These are phyloP conservation scores for Alosa sapidissima DNA, from an alignment of 2,797 vertebrate species.

Conservation along the genomic window DNA sequence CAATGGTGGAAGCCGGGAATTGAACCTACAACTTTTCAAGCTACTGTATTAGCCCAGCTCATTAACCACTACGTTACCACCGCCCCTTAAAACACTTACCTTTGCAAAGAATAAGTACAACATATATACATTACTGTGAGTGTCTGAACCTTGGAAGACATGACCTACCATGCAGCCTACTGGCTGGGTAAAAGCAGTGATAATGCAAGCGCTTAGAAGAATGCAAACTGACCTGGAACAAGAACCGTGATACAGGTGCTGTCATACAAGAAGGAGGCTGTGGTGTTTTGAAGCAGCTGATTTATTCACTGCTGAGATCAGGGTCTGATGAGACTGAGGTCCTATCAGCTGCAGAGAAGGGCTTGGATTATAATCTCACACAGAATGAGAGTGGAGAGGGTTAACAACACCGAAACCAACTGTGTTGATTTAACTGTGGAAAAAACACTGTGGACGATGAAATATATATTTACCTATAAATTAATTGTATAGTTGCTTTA, in stretches of 20 bases:
- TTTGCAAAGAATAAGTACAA: background rate
- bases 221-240: background rate
- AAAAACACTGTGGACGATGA: background rate
- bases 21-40: no score
- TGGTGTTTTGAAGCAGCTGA: background rate
- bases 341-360: conserved; percentile 10
- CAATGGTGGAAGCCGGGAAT: no score
- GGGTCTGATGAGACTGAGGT: background rate
- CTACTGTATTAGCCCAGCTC: no score
- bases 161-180: background rate
- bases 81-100: no score
- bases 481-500: no score
- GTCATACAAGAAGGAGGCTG: background rate
- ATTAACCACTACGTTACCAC: no score
- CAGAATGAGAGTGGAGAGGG: background rate
- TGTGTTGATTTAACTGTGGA: background rate
- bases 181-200: background rate
- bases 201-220: background rate
- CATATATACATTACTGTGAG: background rate
- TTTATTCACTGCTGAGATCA: background rate
- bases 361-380: background rate
- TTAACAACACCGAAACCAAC: background rate
- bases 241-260: background rate
- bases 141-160: background rate
- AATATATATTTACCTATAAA: background rate